phyloP scores from a whole-genome alignment of 2,888 invertebrate species.

The Eulithis testata region DNA sequence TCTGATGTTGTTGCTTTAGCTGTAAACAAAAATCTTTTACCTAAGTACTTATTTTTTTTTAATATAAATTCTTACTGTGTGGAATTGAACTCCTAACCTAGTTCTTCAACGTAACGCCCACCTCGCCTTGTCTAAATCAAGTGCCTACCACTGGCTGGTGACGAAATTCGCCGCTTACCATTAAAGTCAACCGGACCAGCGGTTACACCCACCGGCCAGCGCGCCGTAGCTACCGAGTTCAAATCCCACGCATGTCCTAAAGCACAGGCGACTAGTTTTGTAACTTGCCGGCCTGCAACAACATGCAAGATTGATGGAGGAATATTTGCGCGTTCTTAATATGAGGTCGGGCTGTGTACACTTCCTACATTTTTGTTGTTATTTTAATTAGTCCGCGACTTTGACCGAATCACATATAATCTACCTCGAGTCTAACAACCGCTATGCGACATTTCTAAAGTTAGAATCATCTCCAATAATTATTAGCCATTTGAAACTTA shows the following conservation, averaged over 20 bases:
- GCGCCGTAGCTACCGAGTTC: slow-evolving; percentile 42
- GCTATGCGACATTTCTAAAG: no score
- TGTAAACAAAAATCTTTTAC: no score
- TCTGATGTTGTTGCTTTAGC: no score
- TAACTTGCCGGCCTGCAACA: slow-evolving; percentile 65
- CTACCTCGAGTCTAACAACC: no score
- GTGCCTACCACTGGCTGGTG: background rate
- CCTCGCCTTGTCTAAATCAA: no score
- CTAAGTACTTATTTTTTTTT: no score
- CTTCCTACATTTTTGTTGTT: slow-evolving; percentile 60
- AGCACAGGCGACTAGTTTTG: slow-evolving; percentile 64
- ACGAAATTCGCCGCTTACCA: slow-evolving; percentile 32
- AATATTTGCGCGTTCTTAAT: slow-evolving; percentile 58
- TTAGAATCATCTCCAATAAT: no score
- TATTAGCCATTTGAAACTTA: no score
- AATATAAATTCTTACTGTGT: no score
- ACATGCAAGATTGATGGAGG: slow-evolving; percentile 67
- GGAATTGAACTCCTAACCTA: no score
- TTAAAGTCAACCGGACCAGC: slow-evolving; percentile 33
- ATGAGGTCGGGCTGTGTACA: slow-evolving; percentile 68
- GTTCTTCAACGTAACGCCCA: no score
- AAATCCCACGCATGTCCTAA: slow-evolving; percentile 56
- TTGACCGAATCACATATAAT: no score
- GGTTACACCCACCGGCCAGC: slow-evolving; percentile 29
- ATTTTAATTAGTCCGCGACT: background rate